These are phyloP conservation scores for Solenopsis invicta DNA, from an alignment of 1,140 invertebrate genomes.

Conservation along the genomic window DNA sequence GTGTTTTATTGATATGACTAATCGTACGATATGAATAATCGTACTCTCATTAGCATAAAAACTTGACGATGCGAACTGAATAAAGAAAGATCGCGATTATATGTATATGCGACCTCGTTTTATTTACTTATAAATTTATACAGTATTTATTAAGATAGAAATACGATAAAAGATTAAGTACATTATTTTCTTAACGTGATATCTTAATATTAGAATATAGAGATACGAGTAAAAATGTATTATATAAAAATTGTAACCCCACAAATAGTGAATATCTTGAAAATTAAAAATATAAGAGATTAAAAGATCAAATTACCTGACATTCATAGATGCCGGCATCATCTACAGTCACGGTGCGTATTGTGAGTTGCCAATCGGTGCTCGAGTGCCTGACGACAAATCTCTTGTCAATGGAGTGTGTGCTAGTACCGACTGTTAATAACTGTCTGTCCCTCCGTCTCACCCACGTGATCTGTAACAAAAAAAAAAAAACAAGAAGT, in stretches of 20 bases:
- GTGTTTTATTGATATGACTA: neutral
- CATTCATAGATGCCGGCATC: slow-evolving; percentile 94
- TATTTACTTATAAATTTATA: neutral
- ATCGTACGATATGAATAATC: no score
- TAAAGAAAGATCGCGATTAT: neutral
- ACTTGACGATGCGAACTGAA: neutral
- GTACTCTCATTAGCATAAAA: neutral
- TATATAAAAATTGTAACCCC: neutral
- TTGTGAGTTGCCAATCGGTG: slow-evolving; percentile 91
- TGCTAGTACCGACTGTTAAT: slow-evolving; percentile 91
- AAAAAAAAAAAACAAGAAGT: slow-evolving; percentile 20
- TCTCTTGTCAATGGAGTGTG: slow-evolving; percentile 91
- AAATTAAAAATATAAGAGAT: neutral
- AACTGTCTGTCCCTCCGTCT: slow-evolving; percentile 91
- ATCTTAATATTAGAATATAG: neutral
- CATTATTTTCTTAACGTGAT: neutral
- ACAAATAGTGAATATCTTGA: neutral
- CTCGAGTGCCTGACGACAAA: slow-evolving; percentile 94
- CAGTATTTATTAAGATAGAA: neutral
- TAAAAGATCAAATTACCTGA: slow-evolving; percentile 87
- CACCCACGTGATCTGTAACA: slow-evolving; percentile 91
- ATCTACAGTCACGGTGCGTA: slow-evolving; percentile 90
- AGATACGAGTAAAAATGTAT: neutral
- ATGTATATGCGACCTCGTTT: neutral
- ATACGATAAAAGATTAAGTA: neutral